Evolutionary conservation across 2,797 vertebrate genomes (phyloP).

Genomic region (Pseudochirops cupreus): DNA sequence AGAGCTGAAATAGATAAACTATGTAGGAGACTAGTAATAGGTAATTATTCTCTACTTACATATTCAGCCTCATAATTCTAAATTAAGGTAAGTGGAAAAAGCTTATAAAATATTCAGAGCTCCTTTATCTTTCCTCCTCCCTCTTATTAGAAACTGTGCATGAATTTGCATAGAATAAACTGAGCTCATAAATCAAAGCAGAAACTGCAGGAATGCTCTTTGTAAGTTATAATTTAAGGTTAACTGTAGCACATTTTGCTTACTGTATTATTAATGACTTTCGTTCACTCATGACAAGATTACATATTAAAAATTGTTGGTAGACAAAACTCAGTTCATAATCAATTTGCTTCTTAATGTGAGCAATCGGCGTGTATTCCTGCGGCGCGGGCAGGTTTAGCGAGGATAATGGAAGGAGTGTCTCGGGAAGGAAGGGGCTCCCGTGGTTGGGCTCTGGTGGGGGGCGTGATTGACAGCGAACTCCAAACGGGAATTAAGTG

Average conservation of each 20-base stretch:
- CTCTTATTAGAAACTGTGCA: constrained; percentile 91
- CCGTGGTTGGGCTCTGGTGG: constrained; percentile 39
- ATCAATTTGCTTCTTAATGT: constrained; percentile 86
- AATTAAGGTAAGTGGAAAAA: constrained; percentile 96
- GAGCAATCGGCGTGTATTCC: constrained; percentile 78
- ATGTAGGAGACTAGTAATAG: constrained; percentile 94
- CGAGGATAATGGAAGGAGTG: constrained; percentile 66
- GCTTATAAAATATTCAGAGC: constrained; percentile 97
- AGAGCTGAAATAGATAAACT: constrained; percentile 88
- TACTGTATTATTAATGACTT: constrained; percentile 91
- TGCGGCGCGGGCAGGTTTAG: constrained; percentile 72
- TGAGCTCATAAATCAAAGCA: constrained; percentile 96
- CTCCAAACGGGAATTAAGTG: constrained; percentile 50
- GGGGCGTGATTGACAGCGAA: constrained; percentile 68
- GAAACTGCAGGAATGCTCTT: constrained; percentile 91
- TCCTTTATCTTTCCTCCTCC: constrained; percentile 91
- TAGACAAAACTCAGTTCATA: constrained; percentile 87
- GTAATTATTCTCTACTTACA: constrained; percentile 98
- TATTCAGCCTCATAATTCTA: constrained; percentile 96
- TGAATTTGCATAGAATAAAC: constrained; percentile 98
- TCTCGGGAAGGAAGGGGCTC: constrained; percentile 51
- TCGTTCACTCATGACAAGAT: constrained; percentile 88
- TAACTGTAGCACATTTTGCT: constrained; percentile 92
- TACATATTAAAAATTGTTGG: constrained; percentile 88
- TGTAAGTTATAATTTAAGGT: constrained; percentile 98